Conservation (phyloP, 1,140 invertebrate species). For the Panulirus ornatus region DNA sequence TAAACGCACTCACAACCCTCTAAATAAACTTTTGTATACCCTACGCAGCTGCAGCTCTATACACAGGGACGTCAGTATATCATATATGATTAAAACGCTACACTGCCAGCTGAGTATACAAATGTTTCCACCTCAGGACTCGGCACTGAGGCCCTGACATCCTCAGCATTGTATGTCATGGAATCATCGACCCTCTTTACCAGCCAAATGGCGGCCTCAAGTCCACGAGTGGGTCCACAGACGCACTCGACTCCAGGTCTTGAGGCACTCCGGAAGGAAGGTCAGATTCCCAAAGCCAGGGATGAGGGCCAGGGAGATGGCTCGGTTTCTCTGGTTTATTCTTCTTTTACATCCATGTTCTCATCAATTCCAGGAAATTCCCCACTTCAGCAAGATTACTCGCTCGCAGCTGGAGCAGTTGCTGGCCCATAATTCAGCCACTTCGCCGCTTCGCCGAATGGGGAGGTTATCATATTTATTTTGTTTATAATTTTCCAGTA, state of each 20-base stretch:
- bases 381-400: conserved; percentile 50
- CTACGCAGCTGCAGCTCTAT: background rate
- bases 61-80: background rate
- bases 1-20: background rate
- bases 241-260: background rate
- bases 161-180: conserved; percentile 40
- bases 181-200: conserved; percentile 17
- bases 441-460: conserved; percentile 20
- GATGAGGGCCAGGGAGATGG: background rate
- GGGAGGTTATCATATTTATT: conserved; percentile 33
- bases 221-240: background rate
- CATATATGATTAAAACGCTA: background rate
- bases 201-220: conserved; percentile 10
- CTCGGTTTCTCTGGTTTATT: conserved; percentile 38
- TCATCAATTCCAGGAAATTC: conserved; percentile 35
- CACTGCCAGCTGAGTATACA: background rate
- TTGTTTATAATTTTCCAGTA: conserved; percentile 25
- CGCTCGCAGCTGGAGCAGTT: conserved; percentile 6
- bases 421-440: conserved; percentile 5
- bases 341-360: conserved; percentile 41
- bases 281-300: background rate
- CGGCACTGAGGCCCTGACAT: background rate
- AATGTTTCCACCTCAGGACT: background rate
- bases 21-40: background rate
- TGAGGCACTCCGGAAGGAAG: background rate